Evolutionary conservation across 2,113 vertebrate species (phyloP), one percentile per base, ranked within the genome.

Genomic region (Ceyx margarethae): DNA sequence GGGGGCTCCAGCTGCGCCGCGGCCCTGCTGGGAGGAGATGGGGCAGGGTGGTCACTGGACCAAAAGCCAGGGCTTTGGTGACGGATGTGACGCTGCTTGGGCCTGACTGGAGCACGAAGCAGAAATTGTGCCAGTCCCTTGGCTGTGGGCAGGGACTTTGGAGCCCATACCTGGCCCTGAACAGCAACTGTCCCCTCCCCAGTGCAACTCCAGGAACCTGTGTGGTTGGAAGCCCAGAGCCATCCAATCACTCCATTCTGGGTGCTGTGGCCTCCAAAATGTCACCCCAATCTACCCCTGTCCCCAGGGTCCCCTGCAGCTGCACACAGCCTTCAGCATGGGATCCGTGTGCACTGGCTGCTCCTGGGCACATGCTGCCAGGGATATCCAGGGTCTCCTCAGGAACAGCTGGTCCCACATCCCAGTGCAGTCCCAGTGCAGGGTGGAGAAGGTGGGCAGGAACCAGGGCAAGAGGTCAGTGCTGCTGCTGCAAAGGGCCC

Each of bases 1-100:
- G 0, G 0, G 0, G 81, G 87, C 66, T 64, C 61, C 1, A 15
- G 48, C 91, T 54, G 81, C 0, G 0, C 65, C 2, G 1, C 0
- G 6, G 84, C 53, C 3, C 0, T 2, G 21, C 48, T 0, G 6
- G 57, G 46, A 73, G 33, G 46, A 64, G 57, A 26, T 21, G 79
- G 54, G 45, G 25, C 42, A 46, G 35, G 18, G 28, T 20, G 3
- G 48, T 5, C 8, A 14, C 46, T 67, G 17, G 14, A 13, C 45
- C 54, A 22, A 5, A 23, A 21, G 48, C 31, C 0, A 2, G 26
- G n/a, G 46, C 60, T 71, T 15, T 10, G 81, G 57, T 8, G 45
- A 4, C 1, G 2, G 37, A 17, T 0, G 2, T 64, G 65, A 7
- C 1, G 0, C 26, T 5, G 64, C 35, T 37, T 15, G 57, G 35